Evolutionary conservation across 2,113 vertebrate species (phyloP).

Genomic region (Centropristis striata): DNA sequence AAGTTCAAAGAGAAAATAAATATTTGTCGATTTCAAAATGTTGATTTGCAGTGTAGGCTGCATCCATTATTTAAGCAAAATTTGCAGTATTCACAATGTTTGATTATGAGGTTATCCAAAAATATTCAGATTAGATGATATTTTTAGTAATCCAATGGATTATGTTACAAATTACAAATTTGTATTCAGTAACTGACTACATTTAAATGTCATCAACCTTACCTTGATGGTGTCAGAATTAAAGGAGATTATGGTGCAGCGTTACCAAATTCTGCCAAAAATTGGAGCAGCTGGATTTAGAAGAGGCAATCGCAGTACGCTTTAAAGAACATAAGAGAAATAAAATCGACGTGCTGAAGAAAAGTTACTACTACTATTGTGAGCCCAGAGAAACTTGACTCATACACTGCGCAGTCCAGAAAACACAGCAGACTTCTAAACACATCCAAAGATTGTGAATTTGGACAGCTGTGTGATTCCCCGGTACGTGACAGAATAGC

Average conservation of each 20-base stretch:
- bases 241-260: not conserved
- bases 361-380: not conserved
- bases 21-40: too few species aligned
- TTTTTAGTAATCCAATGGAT: too few species aligned
- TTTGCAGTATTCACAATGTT: too few species aligned
- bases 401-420: not conserved
- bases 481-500: not conserved
- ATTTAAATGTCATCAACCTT: too few species aligned
- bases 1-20: too few species aligned
- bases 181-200: too few species aligned
- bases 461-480: not conserved
- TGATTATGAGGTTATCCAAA: too few species aligned
- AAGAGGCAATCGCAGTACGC: not conserved
- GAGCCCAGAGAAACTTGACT: not conserved
- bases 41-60: too few species aligned
- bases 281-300: not conserved
- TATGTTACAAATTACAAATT: too few species aligned
- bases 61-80: too few species aligned
- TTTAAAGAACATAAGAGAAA: not conserved
- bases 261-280: not conserved
- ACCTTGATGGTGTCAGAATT: not conserved
- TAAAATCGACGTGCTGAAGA: not conserved
- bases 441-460: not conserved
- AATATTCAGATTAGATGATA: too few species aligned
- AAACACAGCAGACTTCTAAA: not conserved